These are phyloP conservation scores for Ophioninae sp. DNA, from an alignment of 2,888 invertebrate genomes.

Conservation along the genomic window DNA sequence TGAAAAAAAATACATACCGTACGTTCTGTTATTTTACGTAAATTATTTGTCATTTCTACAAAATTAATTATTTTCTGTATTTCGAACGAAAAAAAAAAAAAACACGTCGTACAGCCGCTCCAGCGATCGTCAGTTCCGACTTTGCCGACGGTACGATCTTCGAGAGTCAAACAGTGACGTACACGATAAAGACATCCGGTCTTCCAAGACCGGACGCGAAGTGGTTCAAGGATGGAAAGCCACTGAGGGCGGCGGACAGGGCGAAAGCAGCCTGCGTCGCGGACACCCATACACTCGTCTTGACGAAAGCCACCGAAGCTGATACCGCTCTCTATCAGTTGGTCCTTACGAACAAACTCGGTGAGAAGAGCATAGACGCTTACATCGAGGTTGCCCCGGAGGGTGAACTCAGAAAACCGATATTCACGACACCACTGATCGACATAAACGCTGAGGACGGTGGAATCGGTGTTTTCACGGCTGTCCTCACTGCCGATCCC, in stretches of 20 bases:
- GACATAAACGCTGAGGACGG: slow-evolving; percentile 88
- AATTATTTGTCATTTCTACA: not conserved
- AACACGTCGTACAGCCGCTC: slow-evolving; percentile 85
- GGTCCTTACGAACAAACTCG: slow-evolving; percentile 91
- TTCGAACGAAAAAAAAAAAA: slow-evolving; percentile 20
- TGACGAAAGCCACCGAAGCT: slow-evolving; percentile 86
- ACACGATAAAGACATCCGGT: slow-evolving; percentile 89
- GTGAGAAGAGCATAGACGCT: slow-evolving; percentile 89
- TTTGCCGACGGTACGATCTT: slow-evolving; percentile 89
- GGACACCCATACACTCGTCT: slow-evolving; percentile 88
- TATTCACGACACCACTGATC: slow-evolving; percentile 86
- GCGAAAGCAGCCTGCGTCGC: slow-evolving; percentile 71
- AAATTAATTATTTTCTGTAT: slow-evolving; percentile 14
- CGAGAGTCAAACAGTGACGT: slow-evolving; percentile 91
- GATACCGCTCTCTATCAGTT: slow-evolving; percentile 94
- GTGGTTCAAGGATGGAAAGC: slow-evolving; percentile 91
- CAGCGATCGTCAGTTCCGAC: slow-evolving; percentile 87
- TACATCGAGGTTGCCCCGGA: slow-evolving; percentile 89
- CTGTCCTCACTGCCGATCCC: slow-evolving; percentile 94
- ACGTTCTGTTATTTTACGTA: not conserved
- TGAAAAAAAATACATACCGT: not conserved
- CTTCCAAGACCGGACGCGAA: slow-evolving; percentile 89
- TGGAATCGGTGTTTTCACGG: slow-evolving; percentile 86
- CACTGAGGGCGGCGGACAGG: slow-evolving; percentile 84
- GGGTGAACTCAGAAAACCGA: slow-evolving; percentile 90